phyloP scores from a whole-genome alignment of 2,797 vertebrate species.

The Rhadinocentrus ornatus region DNA sequence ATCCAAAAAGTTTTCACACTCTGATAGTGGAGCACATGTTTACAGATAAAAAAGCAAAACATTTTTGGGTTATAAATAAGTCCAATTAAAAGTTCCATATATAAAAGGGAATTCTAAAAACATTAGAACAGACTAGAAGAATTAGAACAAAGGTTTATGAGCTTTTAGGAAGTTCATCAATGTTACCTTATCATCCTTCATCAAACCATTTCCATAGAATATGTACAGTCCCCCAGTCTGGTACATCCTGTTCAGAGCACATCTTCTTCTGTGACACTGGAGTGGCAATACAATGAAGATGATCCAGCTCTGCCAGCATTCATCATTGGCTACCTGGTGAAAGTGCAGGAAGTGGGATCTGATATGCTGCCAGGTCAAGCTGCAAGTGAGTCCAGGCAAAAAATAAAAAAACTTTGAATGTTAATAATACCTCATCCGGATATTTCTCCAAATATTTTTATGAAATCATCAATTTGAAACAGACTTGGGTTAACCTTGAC shows the following conservation, averaged over 20 bases:
- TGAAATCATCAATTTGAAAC: neutral
- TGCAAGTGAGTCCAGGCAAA: constrained; percentile 25
- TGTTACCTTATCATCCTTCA: neutral
- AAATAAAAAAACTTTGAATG: neutral
- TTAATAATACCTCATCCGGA: neutral
- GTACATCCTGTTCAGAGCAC: constrained; percentile 46
- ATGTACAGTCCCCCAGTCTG: constrained; percentile 35
- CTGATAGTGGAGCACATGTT: too few relatives aligned
- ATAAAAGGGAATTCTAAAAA: neutral
- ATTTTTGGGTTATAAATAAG: too few relatives aligned
- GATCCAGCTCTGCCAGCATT: constrained; percentile 79
- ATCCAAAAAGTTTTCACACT: too few relatives aligned
- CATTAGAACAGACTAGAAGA: neutral
- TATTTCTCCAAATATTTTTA: neutral
- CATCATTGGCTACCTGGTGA: constrained; percentile 82
- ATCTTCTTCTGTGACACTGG: constrained; percentile 76
- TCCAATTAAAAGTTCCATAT: neutral
- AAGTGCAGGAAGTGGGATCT: constrained; percentile 21
- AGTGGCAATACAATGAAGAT: constrained; percentile 76
- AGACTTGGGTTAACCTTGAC: neutral
- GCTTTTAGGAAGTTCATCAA: neutral
- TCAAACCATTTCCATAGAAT: constrained; percentile 52
- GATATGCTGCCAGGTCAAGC: neutral
- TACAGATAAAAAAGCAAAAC: too few relatives aligned
- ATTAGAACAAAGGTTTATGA: neutral